Percentiles rank a stretch among this genome's conserved stretches.
Conservation (phyloP, 1,140 invertebrate species). For the Halictus rubicundus region DNA sequence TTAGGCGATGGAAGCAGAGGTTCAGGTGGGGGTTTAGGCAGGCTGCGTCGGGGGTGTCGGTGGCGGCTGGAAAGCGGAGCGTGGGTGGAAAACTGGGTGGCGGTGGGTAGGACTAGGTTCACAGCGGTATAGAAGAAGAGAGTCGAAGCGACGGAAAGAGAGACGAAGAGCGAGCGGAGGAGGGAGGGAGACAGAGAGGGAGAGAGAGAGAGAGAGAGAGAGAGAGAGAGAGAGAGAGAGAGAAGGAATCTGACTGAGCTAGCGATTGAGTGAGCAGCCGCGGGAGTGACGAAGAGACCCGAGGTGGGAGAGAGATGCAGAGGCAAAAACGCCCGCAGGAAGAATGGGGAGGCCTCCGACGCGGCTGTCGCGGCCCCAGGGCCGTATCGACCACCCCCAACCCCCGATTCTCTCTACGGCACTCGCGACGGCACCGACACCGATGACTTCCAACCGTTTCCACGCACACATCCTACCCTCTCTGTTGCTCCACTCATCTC, state of each 20-base stretch:
- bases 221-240: neutral
- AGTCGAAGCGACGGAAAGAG: neutral
- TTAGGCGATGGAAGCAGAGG: slow-evolving; percentile 46
- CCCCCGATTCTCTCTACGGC: slow-evolving; percentile 48
- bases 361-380: slow-evolving; percentile 77
- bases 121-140: slow-evolving; percentile 30
- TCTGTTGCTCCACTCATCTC: neutral
- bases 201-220: neutral
- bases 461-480: slow-evolving; percentile 43
- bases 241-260: neutral
- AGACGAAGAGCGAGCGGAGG: neutral
- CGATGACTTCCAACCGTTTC: slow-evolving; percentile 64
- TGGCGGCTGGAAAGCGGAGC: slow-evolving; percentile 59
- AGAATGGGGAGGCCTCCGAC: slow-evolving; percentile 77
- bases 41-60: slow-evolving; percentile 53
- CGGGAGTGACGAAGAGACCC: slow-evolving; percentile 1
- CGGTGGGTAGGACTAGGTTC: slow-evolving; percentile 48
- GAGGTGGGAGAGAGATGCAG: slow-evolving; percentile 46
- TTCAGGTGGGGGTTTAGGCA: slow-evolving; percentile 62
- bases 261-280: neutral
- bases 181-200: neutral
- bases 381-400: slow-evolving; percentile 77
- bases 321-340: slow-evolving; percentile 78
- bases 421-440: slow-evolving; percentile 59
- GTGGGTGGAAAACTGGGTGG: slow-evolving; percentile 60